These are phyloP conservation scores for Theretra japonica DNA, from an alignment of 2,888 invertebrate genomes.

Conservation along the genomic window DNA sequence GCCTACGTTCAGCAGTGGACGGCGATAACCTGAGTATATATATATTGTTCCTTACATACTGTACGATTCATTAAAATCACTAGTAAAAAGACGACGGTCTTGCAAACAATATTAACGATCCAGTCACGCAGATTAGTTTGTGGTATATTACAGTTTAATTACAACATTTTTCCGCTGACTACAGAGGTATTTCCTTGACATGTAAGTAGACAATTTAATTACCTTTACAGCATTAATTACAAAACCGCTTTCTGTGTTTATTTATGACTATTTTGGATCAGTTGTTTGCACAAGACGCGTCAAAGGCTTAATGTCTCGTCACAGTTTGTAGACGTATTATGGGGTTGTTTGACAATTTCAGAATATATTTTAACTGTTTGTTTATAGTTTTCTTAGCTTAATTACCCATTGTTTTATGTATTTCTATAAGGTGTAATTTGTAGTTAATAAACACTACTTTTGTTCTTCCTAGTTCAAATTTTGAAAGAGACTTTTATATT, in stretches of 20 bases:
- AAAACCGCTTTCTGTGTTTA: slow-evolving; percentile 19
- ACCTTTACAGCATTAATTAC: slow-evolving; percentile 21
- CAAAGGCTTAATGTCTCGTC: not conserved
- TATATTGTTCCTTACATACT: not conserved
- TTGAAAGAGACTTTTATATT: no score
- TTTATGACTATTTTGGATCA: slow-evolving; percentile 9
- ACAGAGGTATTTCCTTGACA: not conserved
- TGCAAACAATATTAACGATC: slow-evolving; percentile 33
- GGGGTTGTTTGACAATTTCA: no score
- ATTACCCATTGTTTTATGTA: no score
- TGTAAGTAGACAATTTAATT: slow-evolving; percentile 15
- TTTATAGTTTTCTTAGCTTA: no score
- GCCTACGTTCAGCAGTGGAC: no score
- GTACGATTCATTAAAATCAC: not conserved
- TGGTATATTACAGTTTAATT: slow-evolving; percentile 19
- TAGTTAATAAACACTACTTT: no score
- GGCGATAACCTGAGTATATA: no score
- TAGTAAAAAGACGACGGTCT: not conserved
- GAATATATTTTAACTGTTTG: no score
- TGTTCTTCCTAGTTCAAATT: no score
- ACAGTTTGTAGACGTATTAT: not conserved
- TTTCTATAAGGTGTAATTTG: no score
- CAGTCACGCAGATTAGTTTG: slow-evolving; percentile 15
- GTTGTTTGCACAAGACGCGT: not conserved
- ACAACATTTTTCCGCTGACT: slow-evolving; percentile 10